Evolutionary conservation across 2,888 invertebrate genomes (phyloP), one percentile per base, ranked within the genome.

Genomic region (Nebria salina): DNA sequence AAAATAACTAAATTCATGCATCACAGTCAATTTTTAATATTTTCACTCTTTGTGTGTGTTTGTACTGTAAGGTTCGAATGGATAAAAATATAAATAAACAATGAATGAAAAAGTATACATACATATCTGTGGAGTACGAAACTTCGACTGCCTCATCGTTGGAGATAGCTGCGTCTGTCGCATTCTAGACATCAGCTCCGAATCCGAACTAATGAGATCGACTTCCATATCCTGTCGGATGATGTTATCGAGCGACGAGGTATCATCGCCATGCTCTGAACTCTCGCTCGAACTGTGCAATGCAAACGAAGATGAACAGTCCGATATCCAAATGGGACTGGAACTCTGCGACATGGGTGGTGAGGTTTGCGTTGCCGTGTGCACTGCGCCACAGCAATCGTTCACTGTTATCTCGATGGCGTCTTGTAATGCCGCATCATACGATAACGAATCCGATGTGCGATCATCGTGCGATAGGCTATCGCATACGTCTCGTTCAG

Each of bases 311-410:
- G 88, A 88, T 34, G 88, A 89, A 83, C 88, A 88, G 83, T 89
- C 89, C 3, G 89, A 89, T 65, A 88, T 85, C 89, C 89, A 89
- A 41, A 89, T 89, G 83, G 89, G 87, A 85, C 91, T 90, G 11
- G 89, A 89, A 83, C 88, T 89, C 68, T 88, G 86, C 5, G 89
- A 89, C 54, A 88, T 85, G 4, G 88, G 87, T n/a, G 89, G 89
- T 77, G 89, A 89, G 15, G 86, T 87, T 83, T 87, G 86, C 13
- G 86, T 86, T 41, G 84, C 85, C 41, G 87, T 87, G 84, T 89
- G 87, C 66, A 82, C 70, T 9, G 81, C 77, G 64, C 65, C 42
- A 34, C 72, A 73, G 26, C 66, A 76, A 34, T 82, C 82, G 72
- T 82, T 82, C 65, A 82, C 66, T 6, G 75, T 41, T 76, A 75